Evolutionary conservation across 1,140 invertebrate species (phyloP).

Genomic region (Helicoverpa zea): DNA sequence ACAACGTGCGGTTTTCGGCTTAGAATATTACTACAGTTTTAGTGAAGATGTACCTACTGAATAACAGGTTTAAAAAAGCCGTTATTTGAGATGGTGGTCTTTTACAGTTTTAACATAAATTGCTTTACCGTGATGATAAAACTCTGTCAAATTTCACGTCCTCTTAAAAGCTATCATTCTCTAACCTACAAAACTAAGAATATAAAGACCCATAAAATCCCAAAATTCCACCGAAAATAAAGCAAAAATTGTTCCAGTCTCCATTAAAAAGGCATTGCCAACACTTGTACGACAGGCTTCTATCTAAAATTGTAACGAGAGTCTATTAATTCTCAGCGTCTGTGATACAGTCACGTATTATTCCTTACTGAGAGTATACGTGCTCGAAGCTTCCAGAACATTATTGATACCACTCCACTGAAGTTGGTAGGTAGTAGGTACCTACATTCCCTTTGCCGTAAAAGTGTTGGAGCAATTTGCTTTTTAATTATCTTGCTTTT

Average conservation of each 20-base stretch:
- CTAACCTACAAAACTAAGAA: too few relatives aligned
- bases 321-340: constrained; percentile 27
- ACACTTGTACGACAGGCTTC: background rate
- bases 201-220: too few relatives aligned
- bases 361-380: constrained; percentile 11
- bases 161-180: too few relatives aligned
- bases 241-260: background rate
- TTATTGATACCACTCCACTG: constrained; percentile 18
- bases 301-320: constrained; percentile 1
- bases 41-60: too few relatives aligned
- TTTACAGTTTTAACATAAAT: too few relatives aligned
- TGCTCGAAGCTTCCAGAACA: background rate
- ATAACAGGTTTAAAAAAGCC: too few relatives aligned
- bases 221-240: background rate
- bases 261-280: background rate
- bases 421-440: background rate
- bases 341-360: constrained; percentile 20
- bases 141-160: too few relatives aligned
- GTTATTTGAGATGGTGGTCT: too few relatives aligned
- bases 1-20: background rate
- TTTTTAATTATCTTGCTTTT: constrained; percentile 17
- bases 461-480: constrained; percentile 5
- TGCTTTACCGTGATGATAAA: too few relatives aligned
- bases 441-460: background rate
- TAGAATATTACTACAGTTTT: too few relatives aligned